These are phyloP conservation scores for Oreortyx pictus DNA, from an alignment of 2,797 vertebrate species.

Conservation along the genomic window DNA sequence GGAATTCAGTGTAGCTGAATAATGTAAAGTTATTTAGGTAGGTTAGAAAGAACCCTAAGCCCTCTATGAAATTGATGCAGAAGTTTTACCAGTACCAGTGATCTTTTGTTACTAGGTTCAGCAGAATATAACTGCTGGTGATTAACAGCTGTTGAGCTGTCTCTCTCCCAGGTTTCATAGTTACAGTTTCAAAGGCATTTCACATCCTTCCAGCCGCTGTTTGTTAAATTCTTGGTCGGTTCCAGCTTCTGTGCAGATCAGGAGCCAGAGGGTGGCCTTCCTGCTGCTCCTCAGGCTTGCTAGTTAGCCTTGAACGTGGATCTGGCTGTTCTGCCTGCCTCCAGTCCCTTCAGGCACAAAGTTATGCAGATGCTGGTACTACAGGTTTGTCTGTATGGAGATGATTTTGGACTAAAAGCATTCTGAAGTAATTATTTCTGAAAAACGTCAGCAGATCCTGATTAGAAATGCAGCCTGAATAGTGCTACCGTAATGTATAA, in stretches of 20 bases:
- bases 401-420: neutral
- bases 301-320: neutral
- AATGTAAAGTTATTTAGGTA: neutral
- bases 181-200: neutral
- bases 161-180: neutral
- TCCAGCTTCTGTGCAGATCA: neutral
- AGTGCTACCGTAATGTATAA: neutral
- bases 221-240: neutral
- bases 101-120: neutral
- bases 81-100: neutral
- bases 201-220: neutral
- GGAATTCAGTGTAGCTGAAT: neutral
- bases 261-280: neutral
- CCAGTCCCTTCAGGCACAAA: neutral
- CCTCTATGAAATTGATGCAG: neutral
- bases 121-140: neutral
- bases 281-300: neutral
- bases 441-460: neutral
- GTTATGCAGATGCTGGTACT: neutral
- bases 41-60: neutral
- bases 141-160: neutral
- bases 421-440: neutral
- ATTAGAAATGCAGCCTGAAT: neutral
- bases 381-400: neutral
- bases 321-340: neutral